A percentile compares a stretch with the other conserved stretches of the same genome.
Evolutionary conservation across 1,140 invertebrate species (phyloP).

Genomic region (Dreissena rostriformis): DNA sequence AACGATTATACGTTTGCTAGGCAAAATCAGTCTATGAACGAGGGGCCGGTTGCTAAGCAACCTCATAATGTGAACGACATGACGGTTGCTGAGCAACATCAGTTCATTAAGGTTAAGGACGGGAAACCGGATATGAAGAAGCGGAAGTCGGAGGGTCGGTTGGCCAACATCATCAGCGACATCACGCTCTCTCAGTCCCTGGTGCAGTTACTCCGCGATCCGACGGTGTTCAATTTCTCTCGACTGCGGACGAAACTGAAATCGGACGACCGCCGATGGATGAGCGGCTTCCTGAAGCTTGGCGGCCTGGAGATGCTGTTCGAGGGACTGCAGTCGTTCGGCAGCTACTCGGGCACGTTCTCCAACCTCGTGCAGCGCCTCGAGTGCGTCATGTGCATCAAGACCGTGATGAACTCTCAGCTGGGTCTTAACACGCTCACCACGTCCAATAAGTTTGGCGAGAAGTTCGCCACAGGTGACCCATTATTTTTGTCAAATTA

Average conservation of each 20-base stretch:
- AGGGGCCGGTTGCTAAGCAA: too few species aligned
- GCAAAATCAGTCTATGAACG: too few species aligned
- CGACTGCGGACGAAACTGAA: slow-evolving; percentile 44
- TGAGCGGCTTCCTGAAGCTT: too few species aligned
- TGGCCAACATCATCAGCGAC: slow-evolving; percentile 42
- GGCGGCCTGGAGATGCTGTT: slow-evolving; percentile 81
- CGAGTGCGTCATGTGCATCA: slow-evolving; percentile 81
- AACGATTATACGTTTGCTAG: too few species aligned
- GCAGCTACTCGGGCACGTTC: slow-evolving; percentile 44
- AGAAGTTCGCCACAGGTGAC: slow-evolving; percentile 53
- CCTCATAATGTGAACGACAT: too few species aligned
- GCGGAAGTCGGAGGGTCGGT: slow-evolving; percentile 21
- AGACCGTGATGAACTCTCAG: slow-evolving; percentile 81
- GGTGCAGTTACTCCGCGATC: slow-evolving; percentile 43
- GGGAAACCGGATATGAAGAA: slow-evolving; percentile 4
- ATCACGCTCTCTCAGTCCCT: slow-evolving; percentile 50
- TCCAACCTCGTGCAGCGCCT: slow-evolving; percentile 62
- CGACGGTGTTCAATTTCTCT: slow-evolving; percentile 51
- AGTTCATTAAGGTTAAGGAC: neutral
- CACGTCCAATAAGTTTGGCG: slow-evolving; percentile 39
- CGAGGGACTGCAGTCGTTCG: slow-evolving; percentile 77
- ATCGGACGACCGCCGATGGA: slow-evolving; percentile 59
- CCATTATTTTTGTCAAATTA: too few species aligned
- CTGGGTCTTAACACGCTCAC: slow-evolving; percentile 76
- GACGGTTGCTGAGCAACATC: too few species aligned